A percentile compares a stretch with the other conserved stretches of the same genome.
Evolutionary conservation across 2,113 vertebrate species (phyloP).

Genomic region (Phalacrocorax brasilianus): DNA sequence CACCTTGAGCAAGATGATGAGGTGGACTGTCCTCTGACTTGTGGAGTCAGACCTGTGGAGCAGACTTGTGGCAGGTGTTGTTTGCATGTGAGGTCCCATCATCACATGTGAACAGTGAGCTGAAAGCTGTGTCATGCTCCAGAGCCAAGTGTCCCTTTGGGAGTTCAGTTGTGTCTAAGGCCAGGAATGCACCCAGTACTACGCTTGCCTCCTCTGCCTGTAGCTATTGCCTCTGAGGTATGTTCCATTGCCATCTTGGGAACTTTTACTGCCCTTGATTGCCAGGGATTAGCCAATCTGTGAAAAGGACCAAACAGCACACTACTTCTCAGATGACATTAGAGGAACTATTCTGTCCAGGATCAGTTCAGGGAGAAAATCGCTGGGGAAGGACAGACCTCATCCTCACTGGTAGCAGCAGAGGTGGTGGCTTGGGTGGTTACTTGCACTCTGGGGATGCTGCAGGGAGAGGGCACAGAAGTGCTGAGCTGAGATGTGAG

Average conservation of each 20-base stretch:
- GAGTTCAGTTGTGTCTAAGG: background rate
- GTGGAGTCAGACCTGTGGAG: background rate
- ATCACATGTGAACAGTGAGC: background rate
- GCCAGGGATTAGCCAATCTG: background rate
- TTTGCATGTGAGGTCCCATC: background rate
- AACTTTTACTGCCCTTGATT: background rate
- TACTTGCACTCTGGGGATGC: background rate
- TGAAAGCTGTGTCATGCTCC: background rate
- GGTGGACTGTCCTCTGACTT: background rate
- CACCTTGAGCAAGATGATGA: background rate
- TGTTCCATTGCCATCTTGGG: background rate
- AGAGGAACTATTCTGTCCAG: background rate
- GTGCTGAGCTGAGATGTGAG: background rate
- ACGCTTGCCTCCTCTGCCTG: background rate
- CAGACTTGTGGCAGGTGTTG: background rate
- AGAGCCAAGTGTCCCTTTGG: background rate
- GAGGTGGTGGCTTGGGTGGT: background rate
- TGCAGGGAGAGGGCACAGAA: background rate
- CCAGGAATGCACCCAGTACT: background rate
- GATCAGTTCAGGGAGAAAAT: background rate
- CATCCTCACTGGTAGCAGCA: background rate
- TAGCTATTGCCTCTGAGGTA: background rate
- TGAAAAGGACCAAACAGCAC: background rate
- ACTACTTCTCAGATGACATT: background rate
- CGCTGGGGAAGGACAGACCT: background rate